Evolutionary conservation across 2,888 invertebrate genomes (phyloP).

Genomic region (Thereva unica): DNA sequence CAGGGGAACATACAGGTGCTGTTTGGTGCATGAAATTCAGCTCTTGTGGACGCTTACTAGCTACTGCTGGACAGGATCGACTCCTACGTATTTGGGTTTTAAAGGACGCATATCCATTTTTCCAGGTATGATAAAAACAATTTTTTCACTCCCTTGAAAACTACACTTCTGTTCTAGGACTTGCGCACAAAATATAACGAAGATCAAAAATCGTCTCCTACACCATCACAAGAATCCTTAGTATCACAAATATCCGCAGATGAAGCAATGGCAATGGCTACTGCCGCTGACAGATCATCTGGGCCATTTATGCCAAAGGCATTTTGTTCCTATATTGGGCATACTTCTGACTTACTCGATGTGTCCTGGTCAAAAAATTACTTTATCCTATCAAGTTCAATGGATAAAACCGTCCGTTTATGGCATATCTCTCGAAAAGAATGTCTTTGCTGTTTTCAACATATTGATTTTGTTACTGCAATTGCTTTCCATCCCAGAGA

Average conservation of each 20-base stretch:
- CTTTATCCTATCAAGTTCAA: slow-evolving; percentile 95
- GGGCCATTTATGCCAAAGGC: slow-evolving; percentile 86
- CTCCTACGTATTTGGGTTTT: slow-evolving; percentile 94
- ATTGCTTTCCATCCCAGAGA: slow-evolving; percentile 97
- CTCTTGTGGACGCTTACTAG: slow-evolving; percentile 89
- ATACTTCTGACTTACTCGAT: slow-evolving; percentile 94
- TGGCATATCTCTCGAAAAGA: slow-evolving; percentile 98
- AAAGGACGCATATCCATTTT: slow-evolving; percentile 85
- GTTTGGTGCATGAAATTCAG: slow-evolving; percentile 99
- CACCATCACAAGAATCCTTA: slow-evolving; percentile 89
- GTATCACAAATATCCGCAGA: slow-evolving; percentile 76
- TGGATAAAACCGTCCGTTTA: slow-evolving; percentile 96
- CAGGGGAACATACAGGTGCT: slow-evolving; percentile 84
- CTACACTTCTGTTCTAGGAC: slow-evolving; percentile 64
- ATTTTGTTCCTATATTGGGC: slow-evolving; percentile 91
- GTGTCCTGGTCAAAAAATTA: slow-evolving; percentile 99
- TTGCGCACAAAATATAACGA: slow-evolving; percentile 95
- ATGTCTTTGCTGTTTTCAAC: slow-evolving; percentile 98
- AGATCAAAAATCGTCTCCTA: slow-evolving; percentile 85
- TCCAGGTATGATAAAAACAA: slow-evolving; percentile 65
- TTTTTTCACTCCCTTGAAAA: not conserved
- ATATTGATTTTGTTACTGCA: slow-evolving; percentile 98
- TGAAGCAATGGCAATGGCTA: slow-evolving; percentile 63
- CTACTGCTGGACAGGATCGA: slow-evolving; percentile 96
- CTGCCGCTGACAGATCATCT: slow-evolving; percentile 64